Evolutionary conservation across 2,888 invertebrate species (phyloP), one percentile per base, ranked within the genome.

Genomic region (Geotrupes spiniger): DNA sequence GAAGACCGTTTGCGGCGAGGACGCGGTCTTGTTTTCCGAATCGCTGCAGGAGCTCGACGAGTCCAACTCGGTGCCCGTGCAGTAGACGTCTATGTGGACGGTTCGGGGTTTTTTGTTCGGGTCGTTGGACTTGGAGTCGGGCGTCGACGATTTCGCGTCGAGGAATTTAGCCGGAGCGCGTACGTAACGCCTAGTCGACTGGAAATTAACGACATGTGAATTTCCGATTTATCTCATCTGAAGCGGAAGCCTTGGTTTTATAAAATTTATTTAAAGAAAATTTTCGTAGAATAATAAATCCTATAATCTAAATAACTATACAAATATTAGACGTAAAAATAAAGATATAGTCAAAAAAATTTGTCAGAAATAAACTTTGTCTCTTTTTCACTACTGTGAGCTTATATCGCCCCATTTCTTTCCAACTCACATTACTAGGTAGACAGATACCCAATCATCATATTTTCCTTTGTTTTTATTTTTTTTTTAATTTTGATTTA

Each of bases 31-130:
- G 25, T 71, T 59, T 67, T 70, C 52, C 60, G 72, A 37, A 58
- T 61, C 39, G 58, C 63, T 50, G 56, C 67, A 54, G 2, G 60
- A 56, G 62, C 62, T 61, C 8, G 64, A 46, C 5, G 63, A 61
- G 54, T 76, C 76, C 46, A 69, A 63, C 48, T 74, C 74, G 1
- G 85, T 83, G 1, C 83, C 85, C 0, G 85, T 85, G 63, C 86
- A 86, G 62, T 86, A 86, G 2, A 86, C 86, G 68, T 86, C 86
- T 42, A 86, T 86, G 64, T 86, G 86, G 17, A 86, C 84, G 0
- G 85, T 85, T 46, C 85, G 76, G 8, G 82, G 80, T 60, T 77
- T 77, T 54, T 74, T 74, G 40, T 60, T 60, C 1, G 67, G 57
- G 53, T 70, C 70, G 46, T 62, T 64, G 1, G 62, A 56, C 54